Percentiles rank a stretch among this genome's conserved stretches.
Conservation (phyloP, 2,113 vertebrate genomes). For the Recurvirostra avosetta region DNA sequence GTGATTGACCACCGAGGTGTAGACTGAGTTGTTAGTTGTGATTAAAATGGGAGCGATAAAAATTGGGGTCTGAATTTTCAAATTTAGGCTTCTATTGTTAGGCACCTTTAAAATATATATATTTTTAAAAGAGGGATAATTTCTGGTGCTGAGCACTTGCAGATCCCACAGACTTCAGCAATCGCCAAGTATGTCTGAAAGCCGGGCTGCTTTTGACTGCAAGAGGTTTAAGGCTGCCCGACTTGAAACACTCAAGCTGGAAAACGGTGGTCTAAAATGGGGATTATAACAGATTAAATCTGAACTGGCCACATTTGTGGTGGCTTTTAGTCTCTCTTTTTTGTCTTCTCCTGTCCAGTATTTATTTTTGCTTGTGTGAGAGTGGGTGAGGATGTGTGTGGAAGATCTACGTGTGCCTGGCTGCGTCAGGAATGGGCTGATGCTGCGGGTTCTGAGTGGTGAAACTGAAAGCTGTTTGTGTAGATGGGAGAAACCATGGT, state of each 20-base stretch:
- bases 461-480: neutral
- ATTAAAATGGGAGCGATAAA: neutral
- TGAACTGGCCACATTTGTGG: constrained; percentile 11
- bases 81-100: constrained; percentile 7
- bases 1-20: neutral
- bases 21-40: neutral
- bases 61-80: constrained; percentile 23
- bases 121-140: constrained; percentile 14
- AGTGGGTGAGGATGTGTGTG: neutral
- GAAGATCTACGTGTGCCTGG: neutral
- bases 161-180: neutral
- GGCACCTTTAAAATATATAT: constrained; percentile 18
- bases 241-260: neutral
- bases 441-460: neutral
- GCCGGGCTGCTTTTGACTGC: neutral
- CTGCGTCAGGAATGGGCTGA: neutral
- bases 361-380: constrained; percentile 19
- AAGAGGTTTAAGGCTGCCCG: neutral
- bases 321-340: neutral
- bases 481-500: neutral
- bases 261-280: neutral
- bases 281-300: constrained; percentile 19
- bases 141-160: constrained; percentile 26
- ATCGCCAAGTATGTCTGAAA: neutral
- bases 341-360: constrained; percentile 14